Conservation (phyloP, 2,888 invertebrate genomes). For the Thecocarcelia acutangulata region DNA sequence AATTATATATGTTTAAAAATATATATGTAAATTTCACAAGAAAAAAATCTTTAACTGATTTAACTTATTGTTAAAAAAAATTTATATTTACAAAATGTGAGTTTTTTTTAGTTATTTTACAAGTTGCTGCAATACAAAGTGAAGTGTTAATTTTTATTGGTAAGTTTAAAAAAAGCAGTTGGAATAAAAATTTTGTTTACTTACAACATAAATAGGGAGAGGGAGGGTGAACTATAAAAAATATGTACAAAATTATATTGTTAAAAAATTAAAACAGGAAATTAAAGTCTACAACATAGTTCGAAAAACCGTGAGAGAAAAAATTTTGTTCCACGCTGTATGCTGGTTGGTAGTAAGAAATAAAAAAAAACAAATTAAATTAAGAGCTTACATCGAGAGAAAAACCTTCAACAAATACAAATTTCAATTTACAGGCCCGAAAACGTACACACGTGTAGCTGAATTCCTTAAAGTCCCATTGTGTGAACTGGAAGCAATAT, state of each 20-base stretch:
- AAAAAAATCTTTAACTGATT: slow-evolving; percentile 51
- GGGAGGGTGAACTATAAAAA: not conserved
- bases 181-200: slow-evolving; percentile 23
- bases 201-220: not conserved
- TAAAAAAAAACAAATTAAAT: too few relatives aligned
- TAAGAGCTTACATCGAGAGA: too few relatives aligned
- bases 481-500: too few relatives aligned
- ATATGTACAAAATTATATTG: not conserved
- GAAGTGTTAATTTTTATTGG: not conserved
- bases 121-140: slow-evolving; percentile 21
- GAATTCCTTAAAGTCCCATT: too few relatives aligned
- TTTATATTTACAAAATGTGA: slow-evolving; percentile 30
- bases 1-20: slow-evolving; percentile 36
- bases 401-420: too few relatives aligned
- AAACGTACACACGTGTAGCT: too few relatives aligned
- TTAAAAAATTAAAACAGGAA: not conserved
- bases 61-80: slow-evolving; percentile 58
- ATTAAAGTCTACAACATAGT: too few relatives aligned
- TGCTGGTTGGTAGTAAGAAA: too few relatives aligned
- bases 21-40: not conserved
- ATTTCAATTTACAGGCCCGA: too few relatives aligned
- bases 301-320: too few relatives aligned
- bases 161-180: not conserved
- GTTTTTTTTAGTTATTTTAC: not conserved
- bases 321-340: too few relatives aligned